Conservation (phyloP, 1,140 invertebrate genomes). For the Zaprionus taronus region DNA sequence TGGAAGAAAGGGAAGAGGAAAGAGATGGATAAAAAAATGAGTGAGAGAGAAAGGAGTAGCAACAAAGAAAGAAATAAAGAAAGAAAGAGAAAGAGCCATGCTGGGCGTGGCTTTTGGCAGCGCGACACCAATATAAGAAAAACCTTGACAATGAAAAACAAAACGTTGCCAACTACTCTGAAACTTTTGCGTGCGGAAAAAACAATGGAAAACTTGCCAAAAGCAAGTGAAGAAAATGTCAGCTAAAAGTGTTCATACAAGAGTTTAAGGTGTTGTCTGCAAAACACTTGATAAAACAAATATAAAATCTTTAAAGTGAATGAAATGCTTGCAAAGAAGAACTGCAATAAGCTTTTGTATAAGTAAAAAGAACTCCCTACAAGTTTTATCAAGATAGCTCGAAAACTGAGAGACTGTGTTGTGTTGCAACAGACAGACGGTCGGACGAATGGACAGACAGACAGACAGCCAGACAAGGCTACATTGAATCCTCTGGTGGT, state of each 20-base stretch:
- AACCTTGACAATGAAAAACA: constrained; percentile 24
- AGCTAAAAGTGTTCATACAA: background rate
- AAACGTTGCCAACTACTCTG: constrained; percentile 4
- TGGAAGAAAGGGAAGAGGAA: background rate
- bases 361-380: too few relatives aligned
- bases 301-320: background rate
- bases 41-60: background rate
- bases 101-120: constrained; percentile 11
- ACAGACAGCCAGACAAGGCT: too few relatives aligned
- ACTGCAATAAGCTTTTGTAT: background rate
- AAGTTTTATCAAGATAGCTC: too few relatives aligned
- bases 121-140: background rate
- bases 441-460: too few relatives aligned
- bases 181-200: background rate
- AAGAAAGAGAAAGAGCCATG: background rate
- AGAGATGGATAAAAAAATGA: background rate
- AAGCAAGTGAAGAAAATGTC: background rate
- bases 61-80: too few relatives aligned
- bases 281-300: background rate
- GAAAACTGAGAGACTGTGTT: too few relatives aligned
- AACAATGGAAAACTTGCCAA: constrained; percentile 4
- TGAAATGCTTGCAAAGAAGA: background rate
- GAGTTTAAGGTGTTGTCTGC: background rate
- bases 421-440: too few relatives aligned
- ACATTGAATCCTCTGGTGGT: too few relatives aligned